Evolutionary conservation across 1,140 invertebrate species (phyloP).

Genomic region (Dendroctonus valens): DNA sequence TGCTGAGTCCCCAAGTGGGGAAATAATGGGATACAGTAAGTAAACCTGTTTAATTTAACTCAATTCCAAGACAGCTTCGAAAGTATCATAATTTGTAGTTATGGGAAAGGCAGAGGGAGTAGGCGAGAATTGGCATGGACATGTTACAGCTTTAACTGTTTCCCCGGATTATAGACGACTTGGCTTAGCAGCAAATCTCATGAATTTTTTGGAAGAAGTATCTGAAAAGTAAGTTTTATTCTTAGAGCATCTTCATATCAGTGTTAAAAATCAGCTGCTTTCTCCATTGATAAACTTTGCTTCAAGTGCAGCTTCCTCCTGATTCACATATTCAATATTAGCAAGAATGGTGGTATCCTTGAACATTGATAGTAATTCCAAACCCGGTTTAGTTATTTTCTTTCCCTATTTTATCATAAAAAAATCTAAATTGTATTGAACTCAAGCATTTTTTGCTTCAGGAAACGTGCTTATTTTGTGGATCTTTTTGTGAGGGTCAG

Average conservation of each 20-base stretch:
- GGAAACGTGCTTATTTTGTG: conserved; percentile 71
- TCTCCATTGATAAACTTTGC: too few relatives aligned
- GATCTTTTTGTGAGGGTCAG: conserved; percentile 98
- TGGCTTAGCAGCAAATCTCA: conserved; percentile 90
- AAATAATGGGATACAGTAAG: conserved; percentile 99
- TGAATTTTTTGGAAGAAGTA: conserved; percentile 92
- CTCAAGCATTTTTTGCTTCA: conserved; percentile 54
- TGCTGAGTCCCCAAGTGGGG: conserved; percentile 88
- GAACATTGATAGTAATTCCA: too few relatives aligned
- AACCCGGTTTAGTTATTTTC: too few relatives aligned
- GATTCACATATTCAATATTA: too few relatives aligned
- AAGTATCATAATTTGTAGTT: conserved; percentile 59
- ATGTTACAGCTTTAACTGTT: conserved; percentile 97
- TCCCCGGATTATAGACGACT: conserved; percentile 89
- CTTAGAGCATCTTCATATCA: too few relatives aligned
- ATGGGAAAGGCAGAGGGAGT: conserved; percentile 99
- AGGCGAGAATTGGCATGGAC: conserved; percentile 96
- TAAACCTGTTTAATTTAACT: conserved; percentile 38
- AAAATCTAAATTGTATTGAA: too few relatives aligned
- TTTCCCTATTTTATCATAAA: too few relatives aligned
- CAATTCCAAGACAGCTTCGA: not conserved
- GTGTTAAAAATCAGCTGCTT: too few relatives aligned
- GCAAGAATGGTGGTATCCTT: too few relatives aligned
- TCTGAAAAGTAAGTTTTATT: conserved; percentile 81
- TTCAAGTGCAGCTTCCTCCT: too few relatives aligned